These are phyloP conservation scores for Allolobophora icterica DNA, from an alignment of 2,888 invertebrate species.

Conservation along the genomic window DNA sequence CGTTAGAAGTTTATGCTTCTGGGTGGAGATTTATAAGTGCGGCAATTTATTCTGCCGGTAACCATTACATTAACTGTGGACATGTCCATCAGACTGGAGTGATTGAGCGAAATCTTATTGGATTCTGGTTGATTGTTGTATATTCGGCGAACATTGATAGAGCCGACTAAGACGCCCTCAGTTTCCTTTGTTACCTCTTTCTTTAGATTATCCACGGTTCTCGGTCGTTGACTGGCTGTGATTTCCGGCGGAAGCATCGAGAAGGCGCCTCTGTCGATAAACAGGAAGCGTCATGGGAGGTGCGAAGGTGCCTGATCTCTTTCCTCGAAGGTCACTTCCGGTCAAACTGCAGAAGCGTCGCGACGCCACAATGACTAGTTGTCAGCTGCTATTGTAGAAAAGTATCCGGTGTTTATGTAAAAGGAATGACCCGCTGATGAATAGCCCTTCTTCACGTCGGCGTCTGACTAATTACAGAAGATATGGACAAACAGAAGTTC, in stretches of 20 bases:
- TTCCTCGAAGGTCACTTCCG: not conserved
- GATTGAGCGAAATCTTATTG: too few relatives aligned
- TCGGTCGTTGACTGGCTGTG: not conserved
- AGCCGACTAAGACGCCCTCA: not conserved
- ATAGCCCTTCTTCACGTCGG: not conserved
- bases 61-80: too few relatives aligned
- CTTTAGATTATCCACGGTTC: not conserved
- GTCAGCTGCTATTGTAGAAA: not conserved
- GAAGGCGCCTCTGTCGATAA: not conserved
- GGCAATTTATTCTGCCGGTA: too few relatives aligned
- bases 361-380: not conserved
- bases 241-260: not conserved
- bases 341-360: not conserved
- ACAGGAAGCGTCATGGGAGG: not conserved
- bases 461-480: not conserved
- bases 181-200: not conserved
- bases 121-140: not conserved
- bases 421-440: conserved; percentile 5
- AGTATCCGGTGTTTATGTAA: too few relatives aligned
- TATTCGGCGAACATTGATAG: not conserved
- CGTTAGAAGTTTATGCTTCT: too few relatives aligned
- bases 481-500: not conserved
- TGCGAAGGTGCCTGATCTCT: not conserved
- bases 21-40: too few relatives aligned
- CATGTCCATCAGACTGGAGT: too few relatives aligned